Conservation (phyloP, 2,113 vertebrate species). For the Zosterops pallidus region DNA sequence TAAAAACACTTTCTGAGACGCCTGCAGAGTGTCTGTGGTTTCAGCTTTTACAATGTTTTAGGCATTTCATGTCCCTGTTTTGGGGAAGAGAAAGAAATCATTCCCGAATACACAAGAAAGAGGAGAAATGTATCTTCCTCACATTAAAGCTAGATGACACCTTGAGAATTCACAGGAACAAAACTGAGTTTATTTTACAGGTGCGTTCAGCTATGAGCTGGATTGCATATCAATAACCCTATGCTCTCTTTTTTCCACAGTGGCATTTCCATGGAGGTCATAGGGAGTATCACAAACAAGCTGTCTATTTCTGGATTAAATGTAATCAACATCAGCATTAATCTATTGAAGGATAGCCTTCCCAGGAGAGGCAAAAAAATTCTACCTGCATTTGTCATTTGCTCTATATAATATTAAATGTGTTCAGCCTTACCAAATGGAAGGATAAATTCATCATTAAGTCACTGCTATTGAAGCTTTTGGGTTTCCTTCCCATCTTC, state of each 20-base stretch:
- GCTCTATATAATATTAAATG: neutral
- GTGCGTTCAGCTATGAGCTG: neutral
- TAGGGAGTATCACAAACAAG: neutral
- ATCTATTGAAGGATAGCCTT: neutral
- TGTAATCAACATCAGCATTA: neutral
- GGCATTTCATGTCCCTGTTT: neutral
- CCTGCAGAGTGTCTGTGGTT: neutral
- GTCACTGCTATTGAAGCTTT: neutral
- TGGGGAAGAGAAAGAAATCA: neutral
- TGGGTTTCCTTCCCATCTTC: neutral
- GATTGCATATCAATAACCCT: neutral
- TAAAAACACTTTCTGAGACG: neutral
- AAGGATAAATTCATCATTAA: neutral
- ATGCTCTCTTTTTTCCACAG: neutral
- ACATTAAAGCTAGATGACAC: neutral
- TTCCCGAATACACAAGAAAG: neutral
- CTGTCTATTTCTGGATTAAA: neutral
- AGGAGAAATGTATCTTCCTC: neutral
- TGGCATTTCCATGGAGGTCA: neutral
- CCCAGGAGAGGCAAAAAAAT: neutral
- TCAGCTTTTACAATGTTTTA: neutral
- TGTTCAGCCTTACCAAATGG: neutral
- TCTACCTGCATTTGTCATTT: neutral
- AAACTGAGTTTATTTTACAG: neutral
- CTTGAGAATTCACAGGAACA: neutral